Evolutionary conservation across 2,888 invertebrate species (phyloP).

Genomic region (Elegia similella): DNA sequence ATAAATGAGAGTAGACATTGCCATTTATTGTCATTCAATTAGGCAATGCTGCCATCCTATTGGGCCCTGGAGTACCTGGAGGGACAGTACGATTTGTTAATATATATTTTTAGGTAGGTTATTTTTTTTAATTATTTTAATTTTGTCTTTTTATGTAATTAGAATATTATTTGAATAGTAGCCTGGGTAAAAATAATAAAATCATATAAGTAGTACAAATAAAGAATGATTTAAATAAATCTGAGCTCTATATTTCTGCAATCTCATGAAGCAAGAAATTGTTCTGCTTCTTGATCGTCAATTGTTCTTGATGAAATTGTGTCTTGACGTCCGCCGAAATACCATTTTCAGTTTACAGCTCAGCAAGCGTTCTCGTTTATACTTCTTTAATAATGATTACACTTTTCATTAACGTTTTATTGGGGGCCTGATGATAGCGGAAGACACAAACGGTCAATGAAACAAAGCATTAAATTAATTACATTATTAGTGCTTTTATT

Average conservation of each 20-base stretch:
- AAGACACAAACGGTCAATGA: conserved; percentile 2
- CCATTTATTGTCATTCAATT: too few relatives aligned
- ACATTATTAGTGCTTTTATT: too few relatives aligned
- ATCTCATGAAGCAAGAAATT: background rate
- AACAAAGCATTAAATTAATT: background rate
- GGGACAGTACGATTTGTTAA: too few relatives aligned
- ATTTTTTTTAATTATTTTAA: too few relatives aligned
- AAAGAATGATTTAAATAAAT: background rate
- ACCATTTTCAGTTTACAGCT: conserved; percentile 11
- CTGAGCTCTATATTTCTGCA: background rate
- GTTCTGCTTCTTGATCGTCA: background rate
- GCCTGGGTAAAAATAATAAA: too few relatives aligned
- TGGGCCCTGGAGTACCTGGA: too few relatives aligned
- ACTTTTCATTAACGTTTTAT: conserved; percentile 11
- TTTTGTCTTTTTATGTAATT: too few relatives aligned
- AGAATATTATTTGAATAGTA: too few relatives aligned
- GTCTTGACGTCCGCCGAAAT: conserved; percentile 6
- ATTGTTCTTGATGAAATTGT: conserved; percentile 11
- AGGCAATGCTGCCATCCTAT: too few relatives aligned
- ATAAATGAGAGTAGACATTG: too few relatives aligned
- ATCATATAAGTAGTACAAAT: too few relatives aligned
- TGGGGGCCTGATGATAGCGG: conserved; percentile 1
- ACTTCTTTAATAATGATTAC: conserved; percentile 8
- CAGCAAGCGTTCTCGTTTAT: conserved; percentile 1
- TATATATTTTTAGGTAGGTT: too few relatives aligned